phyloP scores from a whole-genome alignment of 2,888 invertebrate genomes.

The Dryobota labecula region DNA sequence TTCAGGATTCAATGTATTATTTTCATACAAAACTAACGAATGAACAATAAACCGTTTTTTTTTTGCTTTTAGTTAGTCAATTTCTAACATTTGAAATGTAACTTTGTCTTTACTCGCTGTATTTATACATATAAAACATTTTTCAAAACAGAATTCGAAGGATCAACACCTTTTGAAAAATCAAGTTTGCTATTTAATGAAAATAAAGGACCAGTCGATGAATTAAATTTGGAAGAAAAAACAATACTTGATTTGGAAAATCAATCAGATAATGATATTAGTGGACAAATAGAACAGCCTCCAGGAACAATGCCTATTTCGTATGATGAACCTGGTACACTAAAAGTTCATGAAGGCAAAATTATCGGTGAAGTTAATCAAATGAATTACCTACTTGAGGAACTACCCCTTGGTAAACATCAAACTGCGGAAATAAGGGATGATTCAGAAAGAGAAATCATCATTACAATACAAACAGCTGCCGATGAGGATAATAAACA shows the following conservation, averaged over 20 bases:
- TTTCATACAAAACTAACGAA: background rate
- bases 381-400: background rate
- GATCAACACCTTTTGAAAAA: background rate
- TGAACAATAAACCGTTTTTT: background rate
- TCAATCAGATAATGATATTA: background rate
- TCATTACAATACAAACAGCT: background rate
- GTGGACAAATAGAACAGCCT: background rate
- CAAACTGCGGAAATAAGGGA: background rate
- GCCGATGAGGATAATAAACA: background rate
- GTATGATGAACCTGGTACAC: background rate
- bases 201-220: background rate
- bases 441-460: background rate
- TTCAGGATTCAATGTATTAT: background rate
- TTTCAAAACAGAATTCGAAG: background rate
- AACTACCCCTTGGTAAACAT: background rate
- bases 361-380: background rate
- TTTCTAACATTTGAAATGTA: background rate
- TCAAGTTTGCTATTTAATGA: background rate
- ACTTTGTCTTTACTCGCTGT: background rate
- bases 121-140: background rate
- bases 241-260: background rate
- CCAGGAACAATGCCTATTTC: background rate
- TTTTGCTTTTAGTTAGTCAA: background rate
- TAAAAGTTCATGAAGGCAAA: background rate
- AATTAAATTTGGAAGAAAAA: background rate